Conservation (phyloP, 2,113 vertebrate genomes). For the Caloenas nicobarica region DNA sequence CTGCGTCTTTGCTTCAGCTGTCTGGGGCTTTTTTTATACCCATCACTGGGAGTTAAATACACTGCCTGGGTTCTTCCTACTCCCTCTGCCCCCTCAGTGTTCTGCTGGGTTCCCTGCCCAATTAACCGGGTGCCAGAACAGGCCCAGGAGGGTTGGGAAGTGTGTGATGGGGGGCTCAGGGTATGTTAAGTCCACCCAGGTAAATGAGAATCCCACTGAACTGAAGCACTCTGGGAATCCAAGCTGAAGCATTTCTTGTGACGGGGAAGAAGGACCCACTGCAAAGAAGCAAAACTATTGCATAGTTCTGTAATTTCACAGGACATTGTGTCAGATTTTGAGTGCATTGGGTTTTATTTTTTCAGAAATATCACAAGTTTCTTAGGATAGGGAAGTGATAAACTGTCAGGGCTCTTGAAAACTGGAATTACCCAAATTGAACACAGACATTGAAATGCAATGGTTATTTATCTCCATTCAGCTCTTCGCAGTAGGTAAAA, state of each 20-base stretch:
- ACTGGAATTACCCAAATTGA: background rate
- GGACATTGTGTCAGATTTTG: background rate
- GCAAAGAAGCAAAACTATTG: background rate
- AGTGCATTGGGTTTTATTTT: background rate
- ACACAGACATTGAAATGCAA: background rate
- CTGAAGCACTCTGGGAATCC: background rate
- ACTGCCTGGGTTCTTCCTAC: background rate
- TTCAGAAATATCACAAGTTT: background rate
- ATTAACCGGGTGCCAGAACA: background rate
- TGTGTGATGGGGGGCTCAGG: background rate
- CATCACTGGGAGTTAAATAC: background rate
- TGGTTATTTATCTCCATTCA: background rate
- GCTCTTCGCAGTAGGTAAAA: background rate
- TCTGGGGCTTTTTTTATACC: background rate
- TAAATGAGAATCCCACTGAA: background rate
- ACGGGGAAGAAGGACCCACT: background rate
- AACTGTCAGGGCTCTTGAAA: background rate
- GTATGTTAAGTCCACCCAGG: background rate
- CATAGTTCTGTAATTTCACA: background rate
- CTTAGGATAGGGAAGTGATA: background rate
- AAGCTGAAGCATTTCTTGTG: background rate
- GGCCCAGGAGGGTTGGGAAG: background rate
- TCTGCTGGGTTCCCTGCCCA: background rate
- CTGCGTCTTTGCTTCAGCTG: background rate
- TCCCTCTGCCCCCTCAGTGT: accelerated